A percentile compares a stretch with the other conserved stretches of the same genome.
Conservation (phyloP, 2,888 invertebrate genomes). For the Andrena chrysosceles region DNA sequence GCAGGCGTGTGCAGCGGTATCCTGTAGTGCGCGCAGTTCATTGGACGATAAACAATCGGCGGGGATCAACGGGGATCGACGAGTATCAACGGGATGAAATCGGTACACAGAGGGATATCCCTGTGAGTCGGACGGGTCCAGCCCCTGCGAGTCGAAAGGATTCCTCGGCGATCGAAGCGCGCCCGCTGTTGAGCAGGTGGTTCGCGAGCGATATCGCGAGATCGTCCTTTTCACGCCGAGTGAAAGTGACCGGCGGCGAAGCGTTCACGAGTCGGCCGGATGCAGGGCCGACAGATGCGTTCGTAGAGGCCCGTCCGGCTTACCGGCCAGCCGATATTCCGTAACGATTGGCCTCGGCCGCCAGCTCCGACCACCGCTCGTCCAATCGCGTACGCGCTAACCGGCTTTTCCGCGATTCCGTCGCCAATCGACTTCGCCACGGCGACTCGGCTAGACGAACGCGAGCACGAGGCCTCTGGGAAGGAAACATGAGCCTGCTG, state of each 20-base stretch:
- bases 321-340: conserved; percentile 30
- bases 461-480: conserved; percentile 3
- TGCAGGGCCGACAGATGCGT: conserved; percentile 53
- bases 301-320: conserved; percentile 40
- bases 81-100: conserved; percentile 25
- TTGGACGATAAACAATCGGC: not conserved
- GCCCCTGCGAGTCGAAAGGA: conserved; percentile 3
- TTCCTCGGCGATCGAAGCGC: not conserved
- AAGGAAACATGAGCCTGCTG: conserved; percentile 79
- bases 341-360: conserved; percentile 51
- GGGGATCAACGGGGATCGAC: too few species aligned
- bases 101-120: not conserved
- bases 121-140: conserved; percentile 38
- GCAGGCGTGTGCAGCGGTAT: conserved; percentile 8
- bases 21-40: conserved; percentile 12
- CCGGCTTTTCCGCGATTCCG: conserved; percentile 43
- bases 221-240: conserved; percentile 43
- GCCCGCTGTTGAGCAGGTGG: conserved; percentile 34
- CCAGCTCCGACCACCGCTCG: conserved; percentile 16
- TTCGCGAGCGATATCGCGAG: conserved; percentile 10
- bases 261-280: conserved; percentile 45
- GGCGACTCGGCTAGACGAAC: conserved; percentile 3
- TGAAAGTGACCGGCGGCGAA: conserved; percentile 57
- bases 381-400: conserved; percentile 55
- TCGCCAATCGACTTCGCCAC: conserved; percentile 41